Evolutionary conservation across 2,797 vertebrate species (phyloP), one percentile per base, ranked within the genome.

Genomic region (Poecilia picta): DNA sequence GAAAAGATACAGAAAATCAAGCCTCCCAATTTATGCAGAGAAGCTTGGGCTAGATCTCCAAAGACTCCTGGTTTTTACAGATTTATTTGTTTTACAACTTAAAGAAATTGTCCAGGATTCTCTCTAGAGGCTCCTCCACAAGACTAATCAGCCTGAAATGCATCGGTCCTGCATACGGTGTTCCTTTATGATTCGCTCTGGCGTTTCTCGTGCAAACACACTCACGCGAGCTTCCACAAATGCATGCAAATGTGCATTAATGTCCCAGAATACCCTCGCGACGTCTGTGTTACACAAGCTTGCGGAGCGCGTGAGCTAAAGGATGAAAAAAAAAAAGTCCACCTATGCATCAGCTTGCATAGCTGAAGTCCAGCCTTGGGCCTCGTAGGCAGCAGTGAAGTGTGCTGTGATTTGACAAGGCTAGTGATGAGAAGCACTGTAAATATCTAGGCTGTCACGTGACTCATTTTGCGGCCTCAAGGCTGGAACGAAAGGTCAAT

Each of bases 361-460:
- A 64, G 82, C 82, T 88, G 82, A 90, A 81, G 87, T 89, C 85
- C 85, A 86, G 92, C 93, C 91, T 57, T 18, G 74, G 91, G 94
- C 90, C 86, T 36, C 41, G 79, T 23, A 73, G 82, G 86, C 93
- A 91, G 83, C 93, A 90, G 75, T 92, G 93, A 90, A 94, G 94
- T 93, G 94, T 94, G 92, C 91, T 72, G 81, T 93, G 93, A 95
- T 94, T 91, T 94, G 94, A 95, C 94, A 95, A 88, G 91, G 91
- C 93, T 91, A 91, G 82, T 93, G 95, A 94, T 78, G 91, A 94
- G 94, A 90, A 89, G 91, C 90, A 90, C 94, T 93, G 94, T 93
- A 94, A 94, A 94, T 93, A 95, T 93, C 92, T 75, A 23, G 81
- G 83, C 90, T 89, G 91, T 94, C 94, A 94, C 84, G 93, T 95